Percentiles rank a stretch among this genome's conserved stretches.
Conservation (phyloP, 2,797 vertebrate species). For the Coranthus polyacanthus region DNA sequence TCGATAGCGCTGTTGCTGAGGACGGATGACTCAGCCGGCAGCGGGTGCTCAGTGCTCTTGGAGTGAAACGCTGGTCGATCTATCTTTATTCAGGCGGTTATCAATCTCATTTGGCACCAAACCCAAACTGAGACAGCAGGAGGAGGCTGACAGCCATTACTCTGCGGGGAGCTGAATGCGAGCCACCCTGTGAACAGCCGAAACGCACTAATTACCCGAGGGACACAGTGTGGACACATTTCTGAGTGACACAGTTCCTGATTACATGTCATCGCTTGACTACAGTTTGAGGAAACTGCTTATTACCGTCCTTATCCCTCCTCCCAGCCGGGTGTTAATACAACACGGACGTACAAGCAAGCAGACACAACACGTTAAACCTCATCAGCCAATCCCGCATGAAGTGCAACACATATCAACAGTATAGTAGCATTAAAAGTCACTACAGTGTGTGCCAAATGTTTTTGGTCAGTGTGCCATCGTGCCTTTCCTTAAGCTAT, state of each 20-base stretch:
- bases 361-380: no score
- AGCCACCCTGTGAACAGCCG: background rate
- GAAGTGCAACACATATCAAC: no score
- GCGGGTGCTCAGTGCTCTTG: constrained; percentile 28
- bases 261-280: background rate
- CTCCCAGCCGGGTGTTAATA: no score
- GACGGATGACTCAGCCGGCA: constrained; percentile 56
- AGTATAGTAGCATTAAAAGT: no score
- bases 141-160: constrained; percentile 10
- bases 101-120: constrained; percentile 56
- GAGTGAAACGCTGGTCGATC: constrained; percentile 36
- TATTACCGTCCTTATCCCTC: background rate
- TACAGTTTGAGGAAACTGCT: background rate
- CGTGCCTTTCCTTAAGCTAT: no score
- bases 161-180: constrained; percentile 8
- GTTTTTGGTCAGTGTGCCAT: no score
- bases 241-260: constrained; percentile 7
- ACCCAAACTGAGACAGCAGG: constrained; percentile 19
- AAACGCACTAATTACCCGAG: constrained; percentile 22
- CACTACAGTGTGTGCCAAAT: no score
- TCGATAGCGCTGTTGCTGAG: constrained; percentile 35
- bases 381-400: no score
- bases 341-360: no score
- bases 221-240: constrained; percentile 10
- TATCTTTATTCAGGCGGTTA: constrained; percentile 56